Percentiles rank a stretch among this genome's conserved stretches.
Conservation (phyloP, 1,140 invertebrate species). For the Nixonia krombeini region DNA sequence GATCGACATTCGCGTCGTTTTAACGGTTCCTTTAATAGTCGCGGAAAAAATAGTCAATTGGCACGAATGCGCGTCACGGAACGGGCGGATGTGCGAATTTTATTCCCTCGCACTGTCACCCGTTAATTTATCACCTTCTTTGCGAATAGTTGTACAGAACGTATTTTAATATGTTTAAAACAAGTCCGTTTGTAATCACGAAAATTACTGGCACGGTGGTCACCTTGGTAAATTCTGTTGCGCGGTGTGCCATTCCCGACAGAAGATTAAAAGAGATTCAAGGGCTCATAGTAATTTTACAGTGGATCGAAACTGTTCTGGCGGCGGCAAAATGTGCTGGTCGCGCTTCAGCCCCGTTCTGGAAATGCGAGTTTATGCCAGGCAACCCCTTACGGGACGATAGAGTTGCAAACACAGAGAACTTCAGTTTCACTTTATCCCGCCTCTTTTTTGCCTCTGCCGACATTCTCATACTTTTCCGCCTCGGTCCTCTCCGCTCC, state of each 20-base stretch:
- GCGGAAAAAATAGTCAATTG: too few relatives aligned
- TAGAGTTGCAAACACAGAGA: constrained; percentile 17
- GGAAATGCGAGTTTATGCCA: neutral
- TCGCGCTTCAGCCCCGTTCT: constrained; percentile 1
- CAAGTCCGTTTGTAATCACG: neutral
- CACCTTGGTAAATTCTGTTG: neutral
- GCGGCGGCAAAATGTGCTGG: neutral
- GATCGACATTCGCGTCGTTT: neutral
- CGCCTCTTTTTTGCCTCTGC: neutral
- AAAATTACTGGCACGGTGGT: neutral
- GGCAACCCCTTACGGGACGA: constrained; percentile 7
- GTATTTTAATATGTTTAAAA: too few relatives aligned
- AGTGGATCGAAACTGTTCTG: neutral
- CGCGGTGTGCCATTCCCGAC: neutral
- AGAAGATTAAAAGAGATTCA: constrained; percentile 3
- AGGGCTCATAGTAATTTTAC: constrained; percentile 1
- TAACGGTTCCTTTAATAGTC: neutral
- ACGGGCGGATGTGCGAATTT: too few relatives aligned
- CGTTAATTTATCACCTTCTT: too few relatives aligned
- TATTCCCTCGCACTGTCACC: too few relatives aligned
- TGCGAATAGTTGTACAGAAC: too few relatives aligned
- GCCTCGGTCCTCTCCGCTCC: neutral
- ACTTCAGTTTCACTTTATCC: constrained; percentile 7
- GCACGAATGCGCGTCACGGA: too few relatives aligned
- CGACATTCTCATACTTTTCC: constrained; percentile 6